These are phyloP conservation scores for Procambarus virginalis DNA, from an alignment of 1,140 invertebrate genomes.

Conservation along the genomic window DNA sequence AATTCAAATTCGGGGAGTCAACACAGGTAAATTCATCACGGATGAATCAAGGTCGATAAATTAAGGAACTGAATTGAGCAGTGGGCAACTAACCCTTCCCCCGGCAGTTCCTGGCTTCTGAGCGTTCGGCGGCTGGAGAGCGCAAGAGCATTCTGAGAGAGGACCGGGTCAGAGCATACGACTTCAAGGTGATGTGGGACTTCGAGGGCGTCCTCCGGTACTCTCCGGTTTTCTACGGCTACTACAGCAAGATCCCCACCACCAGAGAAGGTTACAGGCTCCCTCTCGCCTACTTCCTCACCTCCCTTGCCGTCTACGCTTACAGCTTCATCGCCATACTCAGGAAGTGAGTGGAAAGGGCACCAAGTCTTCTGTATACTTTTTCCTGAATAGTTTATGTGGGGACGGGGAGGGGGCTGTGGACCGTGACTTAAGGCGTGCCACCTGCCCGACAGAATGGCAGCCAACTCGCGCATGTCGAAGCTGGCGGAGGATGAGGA, in stretches of 20 bases:
- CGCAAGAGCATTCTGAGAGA: constrained; percentile 80
- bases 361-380: constrained; percentile 71
- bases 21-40: no score
- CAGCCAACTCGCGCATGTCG: constrained; percentile 93
- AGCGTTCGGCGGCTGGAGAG: constrained; percentile 71
- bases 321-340: constrained; percentile 96
- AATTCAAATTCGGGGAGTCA: no score
- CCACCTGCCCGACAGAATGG: constrained; percentile 84
- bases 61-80: no score
- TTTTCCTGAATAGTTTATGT: no score
- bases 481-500: constrained; percentile 97
- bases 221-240: constrained; percentile 97
- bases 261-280: constrained; percentile 85
- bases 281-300: constrained; percentile 94
- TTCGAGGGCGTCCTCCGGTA: constrained; percentile 95
- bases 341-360: constrained; percentile 83
- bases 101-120: constrained; percentile 72
- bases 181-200: constrained; percentile 92
- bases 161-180: constrained; percentile 84
- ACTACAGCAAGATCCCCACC: constrained; percentile 87
- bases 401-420: no score
- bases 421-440: neutral
- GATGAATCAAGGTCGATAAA: no score
- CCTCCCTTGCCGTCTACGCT: constrained; percentile 89
- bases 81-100: no score